Percentiles rank a stretch among this genome's conserved stretches.
phyloP scores from a whole-genome alignment of 1,140 invertebrate species.

The Nasonia giraulti region DNA sequence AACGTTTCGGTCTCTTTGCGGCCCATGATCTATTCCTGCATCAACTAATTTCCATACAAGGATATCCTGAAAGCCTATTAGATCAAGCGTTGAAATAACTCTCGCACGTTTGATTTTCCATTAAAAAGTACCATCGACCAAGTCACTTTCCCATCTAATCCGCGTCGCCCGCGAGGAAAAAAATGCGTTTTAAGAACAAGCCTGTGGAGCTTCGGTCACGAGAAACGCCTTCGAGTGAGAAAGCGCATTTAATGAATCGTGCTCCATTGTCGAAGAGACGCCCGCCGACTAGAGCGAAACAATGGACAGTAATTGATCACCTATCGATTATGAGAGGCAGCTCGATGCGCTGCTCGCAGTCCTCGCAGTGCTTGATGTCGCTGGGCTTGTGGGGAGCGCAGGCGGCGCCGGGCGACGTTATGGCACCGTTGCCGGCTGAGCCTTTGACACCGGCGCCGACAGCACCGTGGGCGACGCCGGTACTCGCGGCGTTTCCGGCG shows the following conservation, averaged over 20 bases:
- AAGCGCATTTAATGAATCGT: not conserved
- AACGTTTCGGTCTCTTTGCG: not conserved
- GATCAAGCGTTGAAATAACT: no score
- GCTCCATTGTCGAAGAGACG: not conserved
- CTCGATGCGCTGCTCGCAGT: conserved; percentile 71
- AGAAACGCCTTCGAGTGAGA: no score
- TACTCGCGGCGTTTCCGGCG: conserved; percentile 65
- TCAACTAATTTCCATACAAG: no score
- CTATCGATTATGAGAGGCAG: conserved; percentile 68
- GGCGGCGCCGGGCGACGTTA: not conserved
- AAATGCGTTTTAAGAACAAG: no score
- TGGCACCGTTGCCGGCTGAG: not conserved
- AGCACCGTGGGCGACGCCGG: conserved; percentile 19
- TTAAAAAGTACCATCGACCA: no score
- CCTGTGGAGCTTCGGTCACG: no score
- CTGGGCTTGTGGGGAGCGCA: conserved; percentile 37
- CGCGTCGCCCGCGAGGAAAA: no score
- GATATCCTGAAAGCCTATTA: no score
- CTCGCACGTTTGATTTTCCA: no score
- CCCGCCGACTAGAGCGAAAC: not conserved
- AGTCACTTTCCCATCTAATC: no score
- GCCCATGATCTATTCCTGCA: no score
- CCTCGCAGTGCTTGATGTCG: conserved; percentile 70
- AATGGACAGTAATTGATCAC: conserved; percentile 53
- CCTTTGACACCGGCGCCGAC: not conserved